phyloP scores from a whole-genome alignment of 2,888 invertebrate genomes.

The Colletes collaris region DNA sequence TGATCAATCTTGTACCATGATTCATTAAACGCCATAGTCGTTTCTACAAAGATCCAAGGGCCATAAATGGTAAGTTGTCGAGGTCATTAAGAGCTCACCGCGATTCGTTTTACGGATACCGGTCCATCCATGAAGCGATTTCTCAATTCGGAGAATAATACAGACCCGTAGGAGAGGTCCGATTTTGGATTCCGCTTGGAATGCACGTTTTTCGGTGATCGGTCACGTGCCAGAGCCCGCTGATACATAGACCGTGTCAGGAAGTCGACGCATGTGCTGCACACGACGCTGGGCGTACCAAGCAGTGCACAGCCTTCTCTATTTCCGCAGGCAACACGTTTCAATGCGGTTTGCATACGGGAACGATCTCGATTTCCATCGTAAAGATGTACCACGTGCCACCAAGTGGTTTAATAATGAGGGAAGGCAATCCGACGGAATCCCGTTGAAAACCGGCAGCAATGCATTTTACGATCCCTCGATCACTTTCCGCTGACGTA shows the following conservation, averaged over 20 bases:
- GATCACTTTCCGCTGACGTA: slow-evolving; percentile 45
- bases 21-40: too few species aligned
- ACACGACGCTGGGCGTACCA: slow-evolving; percentile 36
- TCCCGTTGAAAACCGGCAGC: slow-evolving; percentile 43
- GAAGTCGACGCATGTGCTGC: slow-evolving; percentile 49
- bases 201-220: slow-evolving; percentile 55
- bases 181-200: neutral
- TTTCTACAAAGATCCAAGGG: too few species aligned
- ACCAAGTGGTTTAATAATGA: slow-evolving; percentile 53
- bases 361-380: slow-evolving; percentile 51
- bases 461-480: slow-evolving; percentile 38
- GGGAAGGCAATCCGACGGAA: slow-evolving; percentile 23
- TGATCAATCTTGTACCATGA: too few species aligned
- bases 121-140: slow-evolving; percentile 25
- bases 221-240: slow-evolving; percentile 40
- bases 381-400: slow-evolving; percentile 33
- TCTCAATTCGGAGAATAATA: slow-evolving; percentile 29
- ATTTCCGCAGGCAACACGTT: slow-evolving; percentile 50
- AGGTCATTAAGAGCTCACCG: neutral
- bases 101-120: neutral
- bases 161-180: neutral
- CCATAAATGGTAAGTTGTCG: neutral
- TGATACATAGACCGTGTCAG: slow-evolving; percentile 42
- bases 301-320: slow-evolving; percentile 27
- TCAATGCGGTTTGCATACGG: slow-evolving; percentile 54